Evolutionary conservation across 1,140 invertebrate genomes (phyloP), one percentile per base, ranked within the genome.

Genomic region (Solenopsis fugax): DNA sequence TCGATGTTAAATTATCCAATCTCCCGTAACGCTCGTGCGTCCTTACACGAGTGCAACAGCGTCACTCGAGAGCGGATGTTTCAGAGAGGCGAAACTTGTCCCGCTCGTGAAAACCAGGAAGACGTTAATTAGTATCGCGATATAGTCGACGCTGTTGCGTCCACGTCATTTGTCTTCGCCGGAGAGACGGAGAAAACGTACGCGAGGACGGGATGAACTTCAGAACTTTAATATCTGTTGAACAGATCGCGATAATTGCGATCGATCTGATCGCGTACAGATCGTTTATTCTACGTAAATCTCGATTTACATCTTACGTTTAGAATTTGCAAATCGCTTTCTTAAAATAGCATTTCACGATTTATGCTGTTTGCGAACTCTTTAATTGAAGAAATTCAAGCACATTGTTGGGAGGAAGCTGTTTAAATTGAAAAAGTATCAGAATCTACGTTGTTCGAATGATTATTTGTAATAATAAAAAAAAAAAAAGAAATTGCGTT

Each of bases 101-200:
- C 7, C 62, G 34, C 21, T 71, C 24, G 37, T 37, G 65, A 58
- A 71, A 69, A 69, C 64, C 29, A 41, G 29, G 6, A 29, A n/a
- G 21, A 71, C 50, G 16, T 71, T 81, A 81, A 81, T 81, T 81
- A 81, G 52, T 50, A 65, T 48, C 58, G 18, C 29, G 76, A 48
- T 48, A 62, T 48, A 62, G 58, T 21, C 41, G 58, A 64, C 75
- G 41, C 45, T 64, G 58, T 64, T 50, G 75, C 58, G 41, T 21
- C 24, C 37, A 10, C 21, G 18, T 58, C 37, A 29, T 45, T 71
- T 56, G n/a, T 80, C n/a, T 21, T 24, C 5, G 62, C 10, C 50
- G 4, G 29, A 45, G 50, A 81, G 65, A 45, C 16, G 16, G 48
- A 69, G 48, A 67, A 41, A 58, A 37, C 13, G 7, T 50, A 24